A percentile compares a stretch with the other conserved stretches of the same genome.
These are phyloP conservation scores for Taenaris catops DNA, from an alignment of 2,888 invertebrate species.

Conservation along the genomic window DNA sequence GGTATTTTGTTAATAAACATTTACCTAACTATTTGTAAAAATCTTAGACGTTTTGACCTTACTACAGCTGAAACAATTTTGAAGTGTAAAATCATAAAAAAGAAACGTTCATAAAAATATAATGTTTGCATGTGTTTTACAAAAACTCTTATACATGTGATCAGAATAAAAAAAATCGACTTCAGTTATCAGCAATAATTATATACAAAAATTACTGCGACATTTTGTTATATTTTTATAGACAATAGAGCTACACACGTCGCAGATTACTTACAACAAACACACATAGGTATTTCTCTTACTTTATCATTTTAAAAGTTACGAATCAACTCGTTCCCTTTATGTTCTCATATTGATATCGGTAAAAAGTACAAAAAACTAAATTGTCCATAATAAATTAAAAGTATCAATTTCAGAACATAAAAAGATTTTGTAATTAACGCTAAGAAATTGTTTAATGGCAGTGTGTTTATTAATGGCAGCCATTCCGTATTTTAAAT, in stretches of 20 bases:
- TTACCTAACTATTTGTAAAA: too few relatives aligned
- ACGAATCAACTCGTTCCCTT: constrained; percentile 19
- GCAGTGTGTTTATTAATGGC: constrained; percentile 54
- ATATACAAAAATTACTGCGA: constrained; percentile 29
- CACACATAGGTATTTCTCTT: constrained; percentile 32
- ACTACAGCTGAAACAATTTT: too few relatives aligned
- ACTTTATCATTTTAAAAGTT: constrained; percentile 27
- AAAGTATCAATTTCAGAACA: constrained; percentile 16
- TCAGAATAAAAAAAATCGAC: constrained; percentile 22
- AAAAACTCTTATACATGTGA: constrained; percentile 14
- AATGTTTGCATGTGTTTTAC: too few relatives aligned
- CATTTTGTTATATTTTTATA: constrained; percentile 27
- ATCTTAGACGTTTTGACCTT: too few relatives aligned
- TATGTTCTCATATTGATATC: constrained; percentile 14
- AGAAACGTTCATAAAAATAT: too few relatives aligned
- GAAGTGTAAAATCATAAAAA: too few relatives aligned
- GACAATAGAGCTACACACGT: constrained; percentile 33
- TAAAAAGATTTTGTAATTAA: constrained; percentile 8
- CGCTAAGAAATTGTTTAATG: constrained; percentile 38
- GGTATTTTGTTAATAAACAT: too few relatives aligned
- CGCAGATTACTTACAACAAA: constrained; percentile 32
- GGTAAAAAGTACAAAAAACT: constrained; percentile 4
- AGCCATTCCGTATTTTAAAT: constrained; percentile 34
- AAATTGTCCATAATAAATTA: constrained; percentile 11
- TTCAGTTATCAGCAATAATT: constrained; percentile 24